Evolutionary conservation across 2,888 invertebrate species (phyloP), one percentile per base, ranked within the genome.

Genomic region (Ectobius pallidus): DNA sequence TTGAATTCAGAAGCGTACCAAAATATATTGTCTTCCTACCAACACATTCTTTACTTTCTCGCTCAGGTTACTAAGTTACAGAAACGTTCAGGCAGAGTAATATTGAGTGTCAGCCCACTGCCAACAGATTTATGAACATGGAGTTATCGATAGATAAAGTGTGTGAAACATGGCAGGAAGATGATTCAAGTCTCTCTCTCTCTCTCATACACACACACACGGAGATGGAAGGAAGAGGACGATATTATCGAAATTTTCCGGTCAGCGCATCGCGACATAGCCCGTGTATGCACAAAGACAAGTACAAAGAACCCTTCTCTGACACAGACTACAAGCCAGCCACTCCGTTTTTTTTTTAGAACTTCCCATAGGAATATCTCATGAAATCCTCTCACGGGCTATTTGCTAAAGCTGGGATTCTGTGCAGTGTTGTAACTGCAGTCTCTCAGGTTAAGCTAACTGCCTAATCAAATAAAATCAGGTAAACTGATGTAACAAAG

Each of bases 181-280:
- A 58, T 58, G 58, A 30, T n/a, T 58, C 22, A 52, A 20, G 52
- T n/a, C n/a, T n/a, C n/a, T n/a, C n/a, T n/a, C n/a, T n/a, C n/a
- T n/a, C n/a, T n/a, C n/a, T n/a, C n/a, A n/a, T n/a, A n/a, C n/a
- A n/a, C n/a, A n/a, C n/a, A n/a, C n/a, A n/a, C n/a, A n/a, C n/a
- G n/a, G n/a, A n/a, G n/a, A n/a, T n/a, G n/a, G n/a, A n/a, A n/a
- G n/a, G n/a, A n/a, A 6, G 34, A 34, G 34, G 27, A 58, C 27
- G 58, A 58, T 58, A 58, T 58, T 58, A 58, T 58, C 30, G 58
- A 58, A 58, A 58, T 58, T 58, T 58, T 58, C 32, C 30, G 58
- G 58, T 58, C 58, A 58, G 16, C 11, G 58, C 27, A 22, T 55
- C 25, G 22, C 27, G n/a, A 14, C 55, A 55, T 6, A 2, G 16